A percentile compares a stretch with the other conserved stretches of the same genome.
Evolutionary conservation across 2,113 vertebrate species (phyloP).

Genomic region (Aythya baeri): DNA sequence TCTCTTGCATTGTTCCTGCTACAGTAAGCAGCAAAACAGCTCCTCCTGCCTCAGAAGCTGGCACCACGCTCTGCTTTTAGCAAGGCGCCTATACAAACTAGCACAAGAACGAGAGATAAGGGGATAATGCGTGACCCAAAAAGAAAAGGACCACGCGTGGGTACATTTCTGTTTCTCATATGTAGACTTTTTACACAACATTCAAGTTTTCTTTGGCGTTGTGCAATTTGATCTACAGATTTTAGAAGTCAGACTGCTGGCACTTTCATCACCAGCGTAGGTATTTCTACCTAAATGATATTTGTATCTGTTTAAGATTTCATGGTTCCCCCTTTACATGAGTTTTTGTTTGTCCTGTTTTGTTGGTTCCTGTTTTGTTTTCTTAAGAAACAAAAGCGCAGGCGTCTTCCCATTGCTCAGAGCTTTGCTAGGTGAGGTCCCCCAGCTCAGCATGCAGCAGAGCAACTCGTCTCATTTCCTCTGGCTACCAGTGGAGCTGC

Average conservation of each 20-base stretch:
- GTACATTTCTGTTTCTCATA: background rate
- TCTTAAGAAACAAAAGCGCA: background rate
- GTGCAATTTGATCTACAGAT: background rate
- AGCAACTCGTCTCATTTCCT: background rate
- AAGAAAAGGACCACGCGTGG: background rate
- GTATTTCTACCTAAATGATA: background rate
- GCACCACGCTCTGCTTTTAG: background rate
- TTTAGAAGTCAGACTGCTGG: background rate
- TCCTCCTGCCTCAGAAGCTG: background rate
- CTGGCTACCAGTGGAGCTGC: background rate
- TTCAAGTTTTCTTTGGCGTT: background rate
- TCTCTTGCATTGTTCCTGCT: background rate
- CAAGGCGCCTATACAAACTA: accelerated
- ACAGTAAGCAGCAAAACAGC: too few species aligned
- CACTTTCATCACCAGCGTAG: background rate
- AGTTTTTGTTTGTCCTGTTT: background rate
- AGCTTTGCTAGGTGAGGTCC: background rate
- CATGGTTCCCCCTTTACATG: background rate
- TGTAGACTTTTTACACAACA: background rate
- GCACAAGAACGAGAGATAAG: background rate
- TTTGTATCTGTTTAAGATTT: background rate
- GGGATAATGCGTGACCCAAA: background rate
- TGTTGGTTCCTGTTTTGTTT: background rate
- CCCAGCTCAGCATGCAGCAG: background rate
- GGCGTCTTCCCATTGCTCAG: background rate